Percentiles rank a stretch among this genome's conserved stretches.
These are phyloP conservation scores for Lagenorhynchus albirostris DNA, from an alignment of 2,113 vertebrate genomes.

Conservation along the genomic window DNA sequence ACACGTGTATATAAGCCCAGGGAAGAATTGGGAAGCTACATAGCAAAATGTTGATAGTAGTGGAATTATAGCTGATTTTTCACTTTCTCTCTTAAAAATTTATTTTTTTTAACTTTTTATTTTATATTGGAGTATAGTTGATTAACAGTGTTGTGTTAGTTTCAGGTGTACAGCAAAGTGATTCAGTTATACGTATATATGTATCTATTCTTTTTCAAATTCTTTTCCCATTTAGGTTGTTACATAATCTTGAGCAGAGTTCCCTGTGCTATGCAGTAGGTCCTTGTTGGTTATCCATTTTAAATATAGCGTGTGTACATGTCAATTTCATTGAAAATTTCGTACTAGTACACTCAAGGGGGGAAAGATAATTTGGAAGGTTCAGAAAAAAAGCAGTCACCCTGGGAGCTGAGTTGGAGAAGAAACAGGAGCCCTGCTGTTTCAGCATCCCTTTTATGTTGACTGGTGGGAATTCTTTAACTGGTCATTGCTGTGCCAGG, in stretches of 20 bases:
- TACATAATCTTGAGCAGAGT: no score
- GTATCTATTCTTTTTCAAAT: no score
- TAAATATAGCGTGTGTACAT: no score
- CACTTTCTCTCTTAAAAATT: neutral
- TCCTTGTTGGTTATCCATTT: no score
- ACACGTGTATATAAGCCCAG: neutral
- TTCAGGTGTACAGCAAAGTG: no score
- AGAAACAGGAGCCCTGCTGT: neutral
- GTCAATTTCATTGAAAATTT: neutral
- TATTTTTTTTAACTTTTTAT: neutral
- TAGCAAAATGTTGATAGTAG: neutral
- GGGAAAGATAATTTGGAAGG: neutral
- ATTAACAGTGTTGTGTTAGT: no score
- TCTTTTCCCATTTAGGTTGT: no score
- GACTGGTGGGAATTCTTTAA: neutral
- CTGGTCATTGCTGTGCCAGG: neutral
- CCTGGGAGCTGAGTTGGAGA: neutral
- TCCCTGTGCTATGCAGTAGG: no score
- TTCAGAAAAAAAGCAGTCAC: neutral
- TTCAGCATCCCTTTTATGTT: no score
- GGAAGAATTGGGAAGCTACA: neutral
- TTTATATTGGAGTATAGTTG: no score
- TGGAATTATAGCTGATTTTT: neutral
- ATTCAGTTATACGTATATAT: no score
- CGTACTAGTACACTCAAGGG: neutral